Percentiles rank a stretch among this genome's conserved stretches.
These are phyloP conservation scores for Oreortyx pictus DNA, from an alignment of 2,797 vertebrate genomes.

Conservation along the genomic window DNA sequence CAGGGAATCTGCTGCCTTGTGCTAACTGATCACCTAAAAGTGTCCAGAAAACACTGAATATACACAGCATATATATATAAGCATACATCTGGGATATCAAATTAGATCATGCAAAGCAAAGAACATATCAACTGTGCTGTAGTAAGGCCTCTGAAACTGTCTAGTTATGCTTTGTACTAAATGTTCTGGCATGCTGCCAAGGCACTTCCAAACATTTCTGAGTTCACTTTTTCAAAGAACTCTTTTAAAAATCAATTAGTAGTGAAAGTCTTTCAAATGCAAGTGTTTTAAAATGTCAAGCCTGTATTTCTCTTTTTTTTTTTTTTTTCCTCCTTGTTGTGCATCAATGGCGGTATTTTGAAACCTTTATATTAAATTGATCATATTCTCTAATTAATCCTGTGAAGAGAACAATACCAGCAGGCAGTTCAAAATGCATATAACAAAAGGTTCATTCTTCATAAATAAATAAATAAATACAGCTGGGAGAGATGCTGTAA, in stretches of 20 bases:
- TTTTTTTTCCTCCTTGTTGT: slow-evolving; percentile 18
- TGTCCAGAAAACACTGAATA: slow-evolving; percentile 57
- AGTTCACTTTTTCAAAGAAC: slow-evolving; percentile 79
- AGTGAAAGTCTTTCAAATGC: slow-evolving; percentile 79
- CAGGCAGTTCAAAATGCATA: slow-evolving; percentile 55
- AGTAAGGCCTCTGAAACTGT: slow-evolving; percentile 75
- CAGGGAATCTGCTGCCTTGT: slow-evolving; percentile 48
- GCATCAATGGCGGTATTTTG: slow-evolving; percentile 74
- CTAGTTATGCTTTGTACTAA: slow-evolving; percentile 79
- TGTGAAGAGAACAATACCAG: slow-evolving; percentile 59
- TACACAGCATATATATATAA: slow-evolving; percentile 44
- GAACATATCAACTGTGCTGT: slow-evolving; percentile 67
- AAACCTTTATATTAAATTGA: slow-evolving; percentile 78
- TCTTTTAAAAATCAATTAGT: slow-evolving; percentile 86
- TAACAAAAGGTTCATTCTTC: slow-evolving; percentile 47
- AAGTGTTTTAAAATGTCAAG: slow-evolving; percentile 82
- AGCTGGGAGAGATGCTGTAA: slow-evolving; percentile 27
- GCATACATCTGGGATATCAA: slow-evolving; percentile 70
- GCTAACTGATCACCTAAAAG: slow-evolving; percentile 66
- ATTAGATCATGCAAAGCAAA: slow-evolving; percentile 72
- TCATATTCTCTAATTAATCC: slow-evolving; percentile 77
- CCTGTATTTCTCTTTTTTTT: slow-evolving; percentile 50
- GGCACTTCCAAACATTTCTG: slow-evolving; percentile 79
- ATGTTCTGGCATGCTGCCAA: slow-evolving; percentile 82
- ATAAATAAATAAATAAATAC: slow-evolving; percentile 1